Base-by-base conservation (phyloP, 2,888 invertebrate species). In the Caenorhabditis sp. region DNA sequence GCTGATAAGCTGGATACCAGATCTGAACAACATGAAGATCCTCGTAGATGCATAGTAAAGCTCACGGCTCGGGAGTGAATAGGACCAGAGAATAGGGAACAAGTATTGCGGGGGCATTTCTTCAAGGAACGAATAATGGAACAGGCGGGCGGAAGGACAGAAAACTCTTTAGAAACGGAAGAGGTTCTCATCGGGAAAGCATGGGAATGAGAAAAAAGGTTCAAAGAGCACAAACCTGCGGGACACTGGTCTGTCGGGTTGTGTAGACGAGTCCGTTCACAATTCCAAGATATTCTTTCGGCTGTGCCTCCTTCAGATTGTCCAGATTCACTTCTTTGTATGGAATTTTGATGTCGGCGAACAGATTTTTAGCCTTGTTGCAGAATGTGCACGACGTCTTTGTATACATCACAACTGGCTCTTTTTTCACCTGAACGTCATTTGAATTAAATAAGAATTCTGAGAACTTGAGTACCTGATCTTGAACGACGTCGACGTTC, bases 191-290 rank as follows among this genome's bases (percentile, higher is more conserved):
- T n/a, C n/a, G n/a, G n/a, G n/a, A n/a, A n/a, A n/a, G n/a, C n/a
- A n/a, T n/a, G n/a, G n/a, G n/a, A n/a, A n/a, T n/a, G n/a, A n/a
- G n/a, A n/a, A 30, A 30, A 9, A 30, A 30, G 30, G 30, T 30
- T 30, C 30, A 9, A n/a, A 24, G 43, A 46, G 8, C 1, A 11
- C 50, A 0, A 9, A 83, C 83, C 79, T 83, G 83, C 8, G 83
- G 83, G 6, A 83, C 82, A 59, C 74, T 75, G 2, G 83, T 83
- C 45, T 80, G 78, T 20, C 72, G 22, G 2, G 83, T 82, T 1
- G 76, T 83, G 48, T 81, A 83, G 7, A 83, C 83, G 13, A 83
- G 76, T 56, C 83, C 78, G 41, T 80, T 79, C 15, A 79, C 76
- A 41, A 76, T 68, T 13, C 75, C 78, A 35, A 72, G 53, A 39